These are phyloP conservation scores for Tanypteryx hageni DNA, from an alignment of 2,888 invertebrate species.

Conservation along the genomic window DNA sequence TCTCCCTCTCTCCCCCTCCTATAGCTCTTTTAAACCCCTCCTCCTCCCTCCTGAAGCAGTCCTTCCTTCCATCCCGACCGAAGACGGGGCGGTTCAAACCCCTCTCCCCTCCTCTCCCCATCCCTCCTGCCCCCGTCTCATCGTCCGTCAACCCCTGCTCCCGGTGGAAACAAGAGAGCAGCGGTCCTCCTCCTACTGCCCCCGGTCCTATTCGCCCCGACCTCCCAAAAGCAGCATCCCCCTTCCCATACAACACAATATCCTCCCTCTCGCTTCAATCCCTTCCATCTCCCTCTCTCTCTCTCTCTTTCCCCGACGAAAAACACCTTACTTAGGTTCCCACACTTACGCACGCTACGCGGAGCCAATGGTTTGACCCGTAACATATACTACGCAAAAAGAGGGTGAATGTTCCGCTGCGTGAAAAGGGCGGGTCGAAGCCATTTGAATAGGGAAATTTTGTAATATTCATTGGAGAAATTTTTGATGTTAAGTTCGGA, in stretches of 20 bases:
- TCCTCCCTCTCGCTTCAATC: not conserved
- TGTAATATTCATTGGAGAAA: constrained; percentile 47
- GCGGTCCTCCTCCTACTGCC: constrained; percentile 1
- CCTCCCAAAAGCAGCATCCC: constrained; percentile 29
- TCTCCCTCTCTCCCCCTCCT: not conserved
- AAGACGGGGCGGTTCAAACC: not conserved
- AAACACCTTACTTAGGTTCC: constrained; percentile 57
- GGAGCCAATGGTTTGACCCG: not conserved
- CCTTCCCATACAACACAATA: constrained; percentile 30
- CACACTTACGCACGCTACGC: constrained; percentile 42
- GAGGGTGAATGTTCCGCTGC: not conserved
- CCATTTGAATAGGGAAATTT: not conserved
- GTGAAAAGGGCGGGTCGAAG: not conserved
- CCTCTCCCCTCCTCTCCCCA: not conserved
- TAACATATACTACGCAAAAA: not conserved
- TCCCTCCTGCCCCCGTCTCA: not conserved
- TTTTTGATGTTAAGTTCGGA: not conserved
- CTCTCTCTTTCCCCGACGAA: constrained; percentile 6
- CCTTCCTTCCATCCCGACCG: not conserved
- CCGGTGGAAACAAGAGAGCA: constrained; percentile 43
- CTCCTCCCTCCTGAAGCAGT: not conserved
- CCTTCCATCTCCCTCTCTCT: not conserved
- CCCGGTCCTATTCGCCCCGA: not conserved
- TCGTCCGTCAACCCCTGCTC: not conserved
- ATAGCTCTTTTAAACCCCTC: too few species aligned